A percentile compares a stretch with the other conserved stretches of the same genome.
phyloP scores from a whole-genome alignment of 2,797 vertebrate species.

The Anisognathus igniventris region DNA sequence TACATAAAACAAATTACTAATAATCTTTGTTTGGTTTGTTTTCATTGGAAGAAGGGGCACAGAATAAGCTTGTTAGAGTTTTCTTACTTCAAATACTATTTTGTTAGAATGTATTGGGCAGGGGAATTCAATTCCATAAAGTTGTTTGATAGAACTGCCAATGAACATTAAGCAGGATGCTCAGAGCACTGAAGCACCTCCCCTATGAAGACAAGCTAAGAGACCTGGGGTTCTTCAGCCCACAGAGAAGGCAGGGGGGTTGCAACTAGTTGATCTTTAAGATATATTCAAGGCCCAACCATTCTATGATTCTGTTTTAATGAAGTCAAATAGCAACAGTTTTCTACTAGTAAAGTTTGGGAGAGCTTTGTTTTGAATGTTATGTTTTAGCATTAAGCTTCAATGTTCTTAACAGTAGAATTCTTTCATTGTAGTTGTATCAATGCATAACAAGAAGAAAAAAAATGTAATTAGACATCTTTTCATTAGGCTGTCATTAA shows the following conservation, averaged over 20 bases:
- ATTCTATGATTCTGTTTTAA: neutral
- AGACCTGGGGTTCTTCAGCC: neutral
- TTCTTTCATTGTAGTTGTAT: neutral
- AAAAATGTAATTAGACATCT: neutral
- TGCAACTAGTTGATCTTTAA: neutral
- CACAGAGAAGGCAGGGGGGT: rapidly evolving
- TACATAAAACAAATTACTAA: neutral
- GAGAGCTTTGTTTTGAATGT: neutral
- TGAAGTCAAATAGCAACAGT: neutral
- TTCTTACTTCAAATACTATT: neutral
- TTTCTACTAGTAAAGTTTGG: neutral
- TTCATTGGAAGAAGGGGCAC: neutral
- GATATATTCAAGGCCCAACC: neutral
- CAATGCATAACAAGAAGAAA: neutral
- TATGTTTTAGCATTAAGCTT: neutral
- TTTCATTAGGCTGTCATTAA: neutral
- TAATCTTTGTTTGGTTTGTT: neutral
- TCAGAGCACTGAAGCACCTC: neutral
- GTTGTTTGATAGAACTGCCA: neutral
- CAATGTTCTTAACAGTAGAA: neutral
- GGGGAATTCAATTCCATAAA: neutral
- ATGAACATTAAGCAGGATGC: neutral
- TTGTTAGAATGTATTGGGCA: neutral
- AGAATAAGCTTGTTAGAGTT: neutral
- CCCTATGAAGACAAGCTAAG: neutral